Base-by-base conservation (phyloP, 2,113 vertebrate species). In the Colaptes auratus region DNA sequence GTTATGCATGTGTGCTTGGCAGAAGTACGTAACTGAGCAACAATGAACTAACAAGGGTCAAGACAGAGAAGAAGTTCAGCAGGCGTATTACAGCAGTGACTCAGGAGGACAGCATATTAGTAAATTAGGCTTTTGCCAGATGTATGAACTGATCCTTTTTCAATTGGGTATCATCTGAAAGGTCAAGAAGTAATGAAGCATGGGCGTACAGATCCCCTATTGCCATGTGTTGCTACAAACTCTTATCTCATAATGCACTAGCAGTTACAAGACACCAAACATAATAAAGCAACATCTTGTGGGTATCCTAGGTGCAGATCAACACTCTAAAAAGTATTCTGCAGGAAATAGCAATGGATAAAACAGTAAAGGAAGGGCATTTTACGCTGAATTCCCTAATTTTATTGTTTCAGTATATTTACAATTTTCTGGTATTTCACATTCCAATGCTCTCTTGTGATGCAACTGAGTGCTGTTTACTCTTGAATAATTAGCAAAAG, bases 121-220 rank as follows among this genome's bases (percentile, higher is more conserved):
- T 92, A 95, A 97, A 97, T 97, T 95, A 97, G 92, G 84, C 82
- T 94, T 96, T 90, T 89, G 86, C 84, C 97, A 97, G 96, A 96
- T 97, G 96, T 96, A 97, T 95, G 90, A 96, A 94, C 88, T 96
- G 93, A 97, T 97, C 94, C 93, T 86, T 97, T 97, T 97, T 96
- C 93, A 95, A 95, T 84, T 96, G 92, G 75, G 80, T 97, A 92
- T 97, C 93, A 96, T 96, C 90, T 82, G 72, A 96, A 98, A 97
- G 91, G 95, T 97, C 96, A 97, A 96, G 92, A 96, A 73, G 91
- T 95, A 96, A 94, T 94, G 93, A 97, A 97, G 94, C 79, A 92
- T 81, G 84, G 88, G 95, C 44, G 6, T 78, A 75, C 64, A 96
- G 93, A 95, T 96, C 95, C 92, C 79, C 67, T 78, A 92, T 59